Evolutionary conservation across 2,797 vertebrate genomes (phyloP), one percentile per base, ranked within the genome.

Genomic region (Yasuhikotakia modesta): DNA sequence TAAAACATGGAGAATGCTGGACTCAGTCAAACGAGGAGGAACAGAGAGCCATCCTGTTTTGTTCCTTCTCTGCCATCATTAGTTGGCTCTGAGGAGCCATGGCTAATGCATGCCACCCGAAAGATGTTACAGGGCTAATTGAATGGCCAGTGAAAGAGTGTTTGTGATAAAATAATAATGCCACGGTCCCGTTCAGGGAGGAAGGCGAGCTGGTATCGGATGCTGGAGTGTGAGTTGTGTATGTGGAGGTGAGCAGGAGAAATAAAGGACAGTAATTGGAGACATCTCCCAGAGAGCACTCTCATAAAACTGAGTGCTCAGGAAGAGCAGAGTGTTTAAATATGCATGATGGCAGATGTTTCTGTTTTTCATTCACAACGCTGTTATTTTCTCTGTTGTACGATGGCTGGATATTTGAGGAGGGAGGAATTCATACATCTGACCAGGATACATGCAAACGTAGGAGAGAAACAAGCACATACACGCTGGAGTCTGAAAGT

Each of bases 321-420:
- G 74, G n/a, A 78, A 73, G 79, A 81, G 74, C 69, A 58, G 30
- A 21, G 22, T 72, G 24, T 77, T 81, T 78, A 81, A 81, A 78
- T 71, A 81, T 81, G 79, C 79, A 81, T 73, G 74, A 78, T 3
- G 63, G 79, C 79, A 81, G 79, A 81, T 81, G 79, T 81, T 81
- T 78, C 79, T 81, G 55, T 72, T 68, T 72, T 73, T 81, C 70
- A 73, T 73, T 78, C 75, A 68, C 52, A 76, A 55, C 60, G 12
- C 48, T 81, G 67, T 76, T 75, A 71, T 76, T 75, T 65, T 67
- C 67, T 46, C 53, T 78, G 79, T 78, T 52, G 53, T 66, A 81
- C 73, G 35, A 76, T 58, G 30, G 27, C 67, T 35, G 21, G 46
- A 70, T 66, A 70, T 14, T 27, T 16, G 22, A 77, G 67, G 45